A percentile compares a stretch with the other conserved stretches of the same genome.
Evolutionary conservation across 2,888 invertebrate genomes (phyloP).

Genomic region (Rhyacophila evoluta): DNA sequence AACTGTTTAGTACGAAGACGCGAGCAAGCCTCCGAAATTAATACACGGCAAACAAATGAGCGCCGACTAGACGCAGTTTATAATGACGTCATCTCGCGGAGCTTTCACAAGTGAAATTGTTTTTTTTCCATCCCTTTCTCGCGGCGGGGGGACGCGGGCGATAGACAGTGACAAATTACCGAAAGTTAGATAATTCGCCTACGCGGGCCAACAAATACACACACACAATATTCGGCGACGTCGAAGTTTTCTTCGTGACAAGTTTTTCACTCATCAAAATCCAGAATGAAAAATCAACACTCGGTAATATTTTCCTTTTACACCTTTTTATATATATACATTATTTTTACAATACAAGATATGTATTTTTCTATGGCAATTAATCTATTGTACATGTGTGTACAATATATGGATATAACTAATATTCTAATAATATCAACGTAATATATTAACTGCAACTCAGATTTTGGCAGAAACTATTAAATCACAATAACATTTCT

Average conservation of each 20-base stretch:
- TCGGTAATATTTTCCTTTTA: slow-evolving; percentile 40
- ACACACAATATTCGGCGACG: slow-evolving; percentile 32
- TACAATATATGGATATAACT: too few species aligned
- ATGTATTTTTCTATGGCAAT: too few species aligned
- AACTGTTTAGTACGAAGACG: not conserved
- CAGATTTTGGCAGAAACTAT: too few species aligned
- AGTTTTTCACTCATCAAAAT: slow-evolving; percentile 51
- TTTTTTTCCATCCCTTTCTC: slow-evolving; percentile 34
- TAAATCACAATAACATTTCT: too few species aligned
- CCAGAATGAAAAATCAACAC: slow-evolving; percentile 47
- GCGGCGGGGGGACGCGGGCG: slow-evolving; percentile 4
- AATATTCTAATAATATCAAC: too few species aligned
- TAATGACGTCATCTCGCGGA: slow-evolving; percentile 47
- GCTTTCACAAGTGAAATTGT: slow-evolving; percentile 45
- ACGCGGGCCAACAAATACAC: slow-evolving; percentile 16
- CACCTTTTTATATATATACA: not conserved
- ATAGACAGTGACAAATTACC: slow-evolving; percentile 53
- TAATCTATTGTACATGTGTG: too few species aligned
- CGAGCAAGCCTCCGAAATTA: slow-evolving; percentile 37
- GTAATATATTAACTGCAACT: too few species aligned
- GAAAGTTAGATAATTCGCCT: slow-evolving; percentile 37
- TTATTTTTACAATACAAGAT: too few species aligned
- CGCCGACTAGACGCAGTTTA: slow-evolving; percentile 48
- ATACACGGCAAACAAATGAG: slow-evolving; percentile 46
- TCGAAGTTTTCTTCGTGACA: slow-evolving; percentile 32